A percentile compares a stretch with the other conserved stretches of the same genome.
These are phyloP conservation scores for Episyrphus balteatus DNA, from an alignment of 1,140 invertebrate species.

Conservation along the genomic window DNA sequence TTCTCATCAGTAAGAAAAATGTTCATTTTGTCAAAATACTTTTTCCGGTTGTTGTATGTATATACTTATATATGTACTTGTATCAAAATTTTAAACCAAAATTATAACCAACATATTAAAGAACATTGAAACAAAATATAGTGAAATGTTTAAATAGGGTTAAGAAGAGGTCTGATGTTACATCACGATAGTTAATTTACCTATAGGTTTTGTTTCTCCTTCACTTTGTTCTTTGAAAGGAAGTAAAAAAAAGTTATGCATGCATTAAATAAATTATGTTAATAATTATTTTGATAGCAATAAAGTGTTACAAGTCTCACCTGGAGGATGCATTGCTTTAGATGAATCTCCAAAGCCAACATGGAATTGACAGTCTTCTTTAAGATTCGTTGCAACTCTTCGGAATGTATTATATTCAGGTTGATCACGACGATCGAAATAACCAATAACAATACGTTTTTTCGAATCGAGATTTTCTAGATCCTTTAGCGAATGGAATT, in stretches of 20 bases:
- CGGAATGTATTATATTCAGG: conserved; percentile 70
- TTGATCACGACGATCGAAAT: conserved; percentile 74
- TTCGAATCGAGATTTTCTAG: conserved; percentile 71
- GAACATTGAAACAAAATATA: too few relatives aligned
- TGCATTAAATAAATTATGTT: too few relatives aligned
- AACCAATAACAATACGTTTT: conserved; percentile 87
- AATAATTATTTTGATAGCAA: too few relatives aligned
- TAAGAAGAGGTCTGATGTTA: too few relatives aligned
- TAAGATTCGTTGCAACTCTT: conserved; percentile 74
- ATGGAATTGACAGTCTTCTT: conserved; percentile 94
- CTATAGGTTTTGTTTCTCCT: not conserved
- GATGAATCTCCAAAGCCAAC: conserved; percentile 83
- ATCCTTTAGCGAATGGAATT: conserved; percentile 64
- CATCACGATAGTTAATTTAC: too few relatives aligned
- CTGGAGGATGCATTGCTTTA: conserved; percentile 69
- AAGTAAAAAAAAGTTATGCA: not conserved
- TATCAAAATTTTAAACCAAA: too few relatives aligned
- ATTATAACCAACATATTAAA: too few relatives aligned
- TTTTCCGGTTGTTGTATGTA: too few relatives aligned
- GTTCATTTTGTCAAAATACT: too few relatives aligned
- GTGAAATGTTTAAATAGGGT: too few relatives aligned
- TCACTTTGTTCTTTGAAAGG: not conserved
- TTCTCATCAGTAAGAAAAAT: too few relatives aligned
- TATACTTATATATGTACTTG: too few relatives aligned
- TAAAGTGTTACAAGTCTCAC: conserved; percentile 22